phyloP scores from a whole-genome alignment of 2,888 invertebrate genomes.

The Coenonympha glycerion region DNA sequence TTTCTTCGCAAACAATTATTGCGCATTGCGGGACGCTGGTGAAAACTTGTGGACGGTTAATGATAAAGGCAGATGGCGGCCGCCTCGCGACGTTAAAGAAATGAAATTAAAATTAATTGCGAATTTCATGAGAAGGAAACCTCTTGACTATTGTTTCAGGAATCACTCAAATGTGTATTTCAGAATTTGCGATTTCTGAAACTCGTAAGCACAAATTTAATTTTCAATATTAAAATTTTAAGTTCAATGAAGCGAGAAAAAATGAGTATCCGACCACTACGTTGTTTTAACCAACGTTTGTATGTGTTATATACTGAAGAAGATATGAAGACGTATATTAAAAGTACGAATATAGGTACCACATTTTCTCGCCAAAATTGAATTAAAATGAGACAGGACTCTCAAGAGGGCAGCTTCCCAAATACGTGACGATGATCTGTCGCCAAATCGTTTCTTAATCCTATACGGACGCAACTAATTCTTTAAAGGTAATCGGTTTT shows the following conservation, averaged over 20 bases:
- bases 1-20: constrained; percentile 63
- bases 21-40: constrained; percentile 49
- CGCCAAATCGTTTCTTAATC: background rate
- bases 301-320: too few relatives aligned
- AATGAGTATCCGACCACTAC: too few relatives aligned
- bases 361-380: background rate
- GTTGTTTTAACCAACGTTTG: too few relatives aligned
- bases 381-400: background rate
- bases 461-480: background rate
- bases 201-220: too few relatives aligned
- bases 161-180: too few relatives aligned
- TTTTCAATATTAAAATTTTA: too few relatives aligned
- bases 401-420: background rate
- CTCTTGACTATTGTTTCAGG: constrained; percentile 49
- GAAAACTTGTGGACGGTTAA: constrained; percentile 58
- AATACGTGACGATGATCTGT: background rate
- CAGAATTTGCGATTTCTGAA: too few relatives aligned
- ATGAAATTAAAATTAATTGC: constrained; percentile 64
- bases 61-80: constrained; percentile 59
- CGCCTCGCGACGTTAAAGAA: constrained; percentile 60
- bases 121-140: constrained; percentile 53
- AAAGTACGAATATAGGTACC: too few relatives aligned
- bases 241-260: too few relatives aligned
- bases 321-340: too few relatives aligned
- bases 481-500: background rate